These are phyloP conservation scores for Naso thynnoides DNA, from an alignment of 2,797 vertebrate species.

Conservation along the genomic window DNA sequence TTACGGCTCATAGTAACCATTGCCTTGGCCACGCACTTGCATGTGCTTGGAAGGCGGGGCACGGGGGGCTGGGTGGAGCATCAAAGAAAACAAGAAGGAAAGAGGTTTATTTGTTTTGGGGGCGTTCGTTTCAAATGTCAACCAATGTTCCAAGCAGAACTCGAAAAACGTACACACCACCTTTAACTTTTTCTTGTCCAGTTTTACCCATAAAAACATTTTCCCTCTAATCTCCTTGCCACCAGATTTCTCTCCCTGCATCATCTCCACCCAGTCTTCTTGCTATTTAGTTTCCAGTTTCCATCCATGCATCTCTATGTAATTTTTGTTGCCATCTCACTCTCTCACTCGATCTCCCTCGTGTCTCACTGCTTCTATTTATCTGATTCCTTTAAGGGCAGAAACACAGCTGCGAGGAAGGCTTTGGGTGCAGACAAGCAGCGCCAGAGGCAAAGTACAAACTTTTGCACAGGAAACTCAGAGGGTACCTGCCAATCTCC, in stretches of 20 bases:
- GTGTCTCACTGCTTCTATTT: neutral
- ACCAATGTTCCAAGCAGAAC: no score
- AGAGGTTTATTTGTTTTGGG: no score
- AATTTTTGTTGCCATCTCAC: neutral
- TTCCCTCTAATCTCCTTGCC: neutral
- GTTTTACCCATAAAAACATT: neutral
- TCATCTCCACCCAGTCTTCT: neutral
- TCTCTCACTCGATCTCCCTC: neutral
- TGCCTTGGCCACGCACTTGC: no score
- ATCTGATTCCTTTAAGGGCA: neutral
- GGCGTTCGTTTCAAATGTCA: no score
- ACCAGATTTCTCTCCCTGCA: slow-evolving; percentile 26
- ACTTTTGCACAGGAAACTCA: slow-evolving; percentile 13
- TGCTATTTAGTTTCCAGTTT: neutral
- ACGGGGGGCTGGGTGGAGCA: no score
- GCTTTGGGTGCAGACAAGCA: slow-evolving; percentile 8
- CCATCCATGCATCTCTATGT: neutral
- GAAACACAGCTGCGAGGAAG: slow-evolving; percentile 11
- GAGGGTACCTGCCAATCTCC: neutral
- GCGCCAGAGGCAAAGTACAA: slow-evolving; percentile 15
- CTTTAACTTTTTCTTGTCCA: no score
- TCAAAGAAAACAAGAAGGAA: no score
- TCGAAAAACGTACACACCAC: no score
- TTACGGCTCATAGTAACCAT: no score
- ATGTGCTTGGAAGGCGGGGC: no score